phyloP scores from a whole-genome alignment of 2,888 invertebrate genomes.

The Scelioninae gen. 2 region DNA sequence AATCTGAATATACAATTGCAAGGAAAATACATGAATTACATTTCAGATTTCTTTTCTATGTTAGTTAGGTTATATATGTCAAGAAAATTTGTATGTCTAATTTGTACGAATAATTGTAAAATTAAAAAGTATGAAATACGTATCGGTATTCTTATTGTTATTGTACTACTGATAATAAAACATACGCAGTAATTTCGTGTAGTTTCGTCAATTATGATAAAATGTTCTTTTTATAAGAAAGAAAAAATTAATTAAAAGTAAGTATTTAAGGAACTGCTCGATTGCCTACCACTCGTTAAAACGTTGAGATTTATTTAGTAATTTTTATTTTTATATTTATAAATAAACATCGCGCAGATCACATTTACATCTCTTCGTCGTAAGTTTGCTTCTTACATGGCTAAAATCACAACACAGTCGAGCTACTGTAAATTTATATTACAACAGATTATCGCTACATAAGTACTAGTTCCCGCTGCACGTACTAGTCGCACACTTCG shows the following conservation, averaged over 20 bases:
- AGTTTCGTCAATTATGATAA: constrained; percentile 26
- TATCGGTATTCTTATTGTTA: constrained; percentile 47
- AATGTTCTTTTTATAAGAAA: constrained; percentile 40
- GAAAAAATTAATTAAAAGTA: constrained; percentile 39
- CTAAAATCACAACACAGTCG: constrained; percentile 64
- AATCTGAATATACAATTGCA: too few species aligned
- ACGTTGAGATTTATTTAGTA: background rate
- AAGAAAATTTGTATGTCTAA: constrained; percentile 36
- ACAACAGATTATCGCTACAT: constrained; percentile 62
- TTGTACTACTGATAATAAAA: constrained; percentile 46
- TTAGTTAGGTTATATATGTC: too few species aligned
- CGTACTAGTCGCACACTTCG: constrained; percentile 55
- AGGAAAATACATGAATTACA: too few species aligned
- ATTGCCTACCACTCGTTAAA: constrained; percentile 43
- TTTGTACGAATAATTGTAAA: constrained; percentile 56
- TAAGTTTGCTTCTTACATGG: constrained; percentile 58
- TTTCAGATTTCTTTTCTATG: background rate
- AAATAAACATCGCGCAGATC: constrained; percentile 58
- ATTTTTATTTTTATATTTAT: background rate
- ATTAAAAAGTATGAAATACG: constrained; percentile 50
- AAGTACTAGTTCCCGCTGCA: constrained; percentile 59
- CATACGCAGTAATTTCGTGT: constrained; percentile 39
- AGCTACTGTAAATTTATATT: constrained; percentile 63
- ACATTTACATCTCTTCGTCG: constrained; percentile 60
- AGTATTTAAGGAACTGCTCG: constrained; percentile 50